Conservation (phyloP, 2,797 vertebrate species). For the Ispidina lecontei region DNA sequence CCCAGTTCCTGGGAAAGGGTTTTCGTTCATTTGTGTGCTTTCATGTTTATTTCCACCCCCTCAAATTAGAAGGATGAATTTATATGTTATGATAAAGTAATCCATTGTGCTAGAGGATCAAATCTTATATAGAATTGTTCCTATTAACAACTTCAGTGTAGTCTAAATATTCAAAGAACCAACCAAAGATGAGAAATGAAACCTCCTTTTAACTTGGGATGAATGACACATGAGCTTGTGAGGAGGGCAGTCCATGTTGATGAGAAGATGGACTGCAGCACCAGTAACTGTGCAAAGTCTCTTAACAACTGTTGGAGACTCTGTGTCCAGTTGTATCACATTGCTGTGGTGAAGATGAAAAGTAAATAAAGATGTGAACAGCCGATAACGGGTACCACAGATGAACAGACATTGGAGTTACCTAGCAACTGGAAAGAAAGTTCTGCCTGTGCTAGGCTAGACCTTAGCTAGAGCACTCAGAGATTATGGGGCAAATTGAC, state of each 20-base stretch:
- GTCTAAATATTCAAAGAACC: not conserved
- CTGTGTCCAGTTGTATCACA: not conserved
- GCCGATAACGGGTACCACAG: not conserved
- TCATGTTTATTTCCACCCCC: not conserved
- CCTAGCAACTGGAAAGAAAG: slow-evolving; percentile 41
- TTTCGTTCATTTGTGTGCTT: not conserved
- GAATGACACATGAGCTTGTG: not conserved
- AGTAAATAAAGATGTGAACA: slow-evolving; percentile 38
- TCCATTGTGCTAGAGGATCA: not conserved
- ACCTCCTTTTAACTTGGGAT: not conserved
- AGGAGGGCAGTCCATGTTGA: not conserved
- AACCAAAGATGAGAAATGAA: not conserved
- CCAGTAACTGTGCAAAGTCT: not conserved
- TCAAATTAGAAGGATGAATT: not conserved
- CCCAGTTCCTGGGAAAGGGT: not conserved
- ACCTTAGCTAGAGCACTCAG: not conserved
- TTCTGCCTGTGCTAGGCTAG: not conserved
- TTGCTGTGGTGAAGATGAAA: slow-evolving; percentile 26
- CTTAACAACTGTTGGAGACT: not conserved
- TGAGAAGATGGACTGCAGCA: not conserved
- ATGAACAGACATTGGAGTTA: slow-evolving; percentile 14
- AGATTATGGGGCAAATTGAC: slow-evolving; percentile 45
- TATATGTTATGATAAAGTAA: not conserved
- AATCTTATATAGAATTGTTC: not conserved
- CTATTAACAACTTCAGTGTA: not conserved